Base-by-base conservation (phyloP, 2,797 vertebrate species). In the Gymnodraco acuticeps region DNA sequence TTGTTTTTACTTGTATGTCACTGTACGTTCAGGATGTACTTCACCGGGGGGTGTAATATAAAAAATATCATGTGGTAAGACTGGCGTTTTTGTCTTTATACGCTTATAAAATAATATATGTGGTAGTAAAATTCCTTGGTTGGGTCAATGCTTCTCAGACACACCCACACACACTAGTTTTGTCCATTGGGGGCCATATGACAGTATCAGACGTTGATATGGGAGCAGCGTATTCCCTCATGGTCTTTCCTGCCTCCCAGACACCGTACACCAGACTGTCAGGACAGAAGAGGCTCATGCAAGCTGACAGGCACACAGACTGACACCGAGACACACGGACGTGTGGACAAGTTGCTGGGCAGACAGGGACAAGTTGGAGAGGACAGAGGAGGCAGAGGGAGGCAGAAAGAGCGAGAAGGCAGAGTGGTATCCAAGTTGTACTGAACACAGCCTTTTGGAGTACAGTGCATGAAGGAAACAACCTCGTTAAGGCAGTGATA, bases 241-340 rank as follows among this genome's bases (percentile, higher is more conserved):
- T 69, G 76, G 87, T 78, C 84, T 62, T 71, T 79, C 67, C 88
- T 82, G 72, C 79, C 87, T 78, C 67, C 42, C 69, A 87, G 86
- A 91, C 85, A 85, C 83, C 47, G 50, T 79, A 77, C 85, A 79
- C 81, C 84, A 87, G 75, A 80, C 82, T 78, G 82, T 71, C 71
- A 79, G 85, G 85, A 78, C 80, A 74, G 82, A 69, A 63, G 87
- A 84, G 78, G 54, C 70, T 88, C 80, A 92, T 78, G 80, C 81
- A 82, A 80, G 86, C 64, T 90, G 84, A 87, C 90, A 92, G 83
- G 82, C 89, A 82, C 78, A 80, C 79, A 78, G 85, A 86, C 81
- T 86, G 89, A 92, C 87, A 85, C 79, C 61, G 70, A 89, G 84
- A 90, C 83, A 78, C 82, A 77, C 66, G 77, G 81, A 85, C 68